Evolutionary conservation across 2,113 vertebrate genomes (phyloP), one percentile per base, ranked within the genome.

Genomic region (Callocephalon fimbriatum): DNA sequence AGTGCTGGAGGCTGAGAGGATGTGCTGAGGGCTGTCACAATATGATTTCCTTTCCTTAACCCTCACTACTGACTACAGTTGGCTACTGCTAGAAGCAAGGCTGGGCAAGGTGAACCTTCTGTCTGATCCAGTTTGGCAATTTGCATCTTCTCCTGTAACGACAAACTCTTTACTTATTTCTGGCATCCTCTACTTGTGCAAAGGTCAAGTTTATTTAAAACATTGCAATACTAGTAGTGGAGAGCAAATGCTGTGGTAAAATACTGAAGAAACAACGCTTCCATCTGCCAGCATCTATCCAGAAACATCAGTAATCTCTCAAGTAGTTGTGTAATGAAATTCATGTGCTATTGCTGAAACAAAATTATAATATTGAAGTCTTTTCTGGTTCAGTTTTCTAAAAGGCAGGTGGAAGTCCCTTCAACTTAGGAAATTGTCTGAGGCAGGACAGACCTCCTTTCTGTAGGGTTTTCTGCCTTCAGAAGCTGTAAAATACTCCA

Each of bases 171-270:
- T 29, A 16, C 8, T 21, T 38, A 7, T 31, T 51, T 73, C 44
- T 45, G 0, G 0, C 37, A 10, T 44, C 32, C 9, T 70, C 35
- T 45, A 15, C 48, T 29, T 10, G 17, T 31, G 15, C 0, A 3
- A 13, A 58, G 56, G 32, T 35, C 56, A 58, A 35, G 21, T 35
- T n/a, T 20, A 25, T 47, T 35, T 58, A 48, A 26, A 13, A 6
- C 12, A 2, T 7, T 44, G 23, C 15, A 22, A 6, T 45, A 5
- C 10, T 15, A 26, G 14, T 10, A 25, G 29, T 5, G 35, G 25
- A 32, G 29, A 65, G 38, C 21, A 77, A 58, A 44, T 13, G 5
- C 8, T 35, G n/a, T 10, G 32, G 58, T n/a, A 59, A 77, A 54
- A 20, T 16, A 42, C 10, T 5, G 7, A 59, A 45, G n/a, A 38